Evolutionary conservation across 2,797 vertebrate species (phyloP).

Genomic region (Aulostomus chinensis): DNA sequence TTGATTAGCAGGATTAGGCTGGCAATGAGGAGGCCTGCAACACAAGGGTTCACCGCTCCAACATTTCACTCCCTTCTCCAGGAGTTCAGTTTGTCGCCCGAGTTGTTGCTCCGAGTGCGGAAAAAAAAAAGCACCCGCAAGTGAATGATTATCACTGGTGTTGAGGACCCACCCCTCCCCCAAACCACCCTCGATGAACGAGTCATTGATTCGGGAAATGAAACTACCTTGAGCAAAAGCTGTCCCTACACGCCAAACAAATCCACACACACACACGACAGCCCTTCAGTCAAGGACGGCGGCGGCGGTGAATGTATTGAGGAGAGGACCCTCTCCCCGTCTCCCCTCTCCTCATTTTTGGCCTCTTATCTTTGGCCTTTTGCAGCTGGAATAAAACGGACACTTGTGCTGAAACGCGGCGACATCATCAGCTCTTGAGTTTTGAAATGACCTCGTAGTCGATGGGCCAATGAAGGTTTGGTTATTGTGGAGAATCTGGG

Average conservation of each 20-base stretch:
- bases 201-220: conserved; percentile 66
- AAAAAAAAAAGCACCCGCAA: too few species aligned
- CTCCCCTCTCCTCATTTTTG: too few species aligned
- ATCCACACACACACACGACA: conserved; percentile 35
- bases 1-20: conserved; percentile 62
- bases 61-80: too few species aligned
- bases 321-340: too few species aligned
- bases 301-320: conserved; percentile 56
- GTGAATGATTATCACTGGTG: conserved; percentile 34
- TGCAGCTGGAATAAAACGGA: conserved; percentile 34
- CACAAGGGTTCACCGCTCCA: not conserved
- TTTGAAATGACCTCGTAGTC: too few species aligned
- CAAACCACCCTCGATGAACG: conserved; percentile 26
- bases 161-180: conserved; percentile 34
- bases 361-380: conserved; percentile 49
- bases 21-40: conserved; percentile 26
- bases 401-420: conserved; percentile 20
- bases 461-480: not conserved
- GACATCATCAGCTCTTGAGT: too few species aligned
- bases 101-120: too few species aligned
- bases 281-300: conserved; percentile 27
- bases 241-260: conserved; percentile 44
- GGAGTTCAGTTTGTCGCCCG: too few species aligned
- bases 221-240: conserved; percentile 56
- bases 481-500: not conserved